Evolutionary conservation across 2,113 vertebrate species (phyloP).

Genomic region (rabbit (Oryctolagus cuniculus)): mOryCun1.1 NC_091433.1:131609501-131610000

Average conservation of each 20-base stretch:
- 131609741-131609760: constrained; percentile 48
- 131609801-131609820: not conserved
- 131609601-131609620: too few relatives aligned
- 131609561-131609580: too few relatives aligned
- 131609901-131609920: constrained; percentile 40
- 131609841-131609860: constrained; percentile 45
- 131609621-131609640: constrained; percentile 2
- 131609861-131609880: constrained; percentile 20
- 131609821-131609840: not conserved
- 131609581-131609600: too few relatives aligned
- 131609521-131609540: too few relatives aligned
- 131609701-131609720: constrained; percentile 45
- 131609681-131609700: constrained; percentile 14
- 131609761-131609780: constrained; percentile 33
- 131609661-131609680: constrained; percentile 37
- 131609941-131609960: not conserved
- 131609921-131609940: constrained; percentile 7
- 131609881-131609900: not conserved
- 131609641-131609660: constrained; percentile 27
- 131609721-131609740: constrained; percentile 30
- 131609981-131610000: not conserved
- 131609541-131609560: too few relatives aligned
- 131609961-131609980: not conserved
- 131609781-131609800: constrained; percentile 56
- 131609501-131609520: too few relatives aligned